phyloP scores from a whole-genome alignment of 2,113 vertebrate species.

The Centrocercus urophasianus region DNA sequence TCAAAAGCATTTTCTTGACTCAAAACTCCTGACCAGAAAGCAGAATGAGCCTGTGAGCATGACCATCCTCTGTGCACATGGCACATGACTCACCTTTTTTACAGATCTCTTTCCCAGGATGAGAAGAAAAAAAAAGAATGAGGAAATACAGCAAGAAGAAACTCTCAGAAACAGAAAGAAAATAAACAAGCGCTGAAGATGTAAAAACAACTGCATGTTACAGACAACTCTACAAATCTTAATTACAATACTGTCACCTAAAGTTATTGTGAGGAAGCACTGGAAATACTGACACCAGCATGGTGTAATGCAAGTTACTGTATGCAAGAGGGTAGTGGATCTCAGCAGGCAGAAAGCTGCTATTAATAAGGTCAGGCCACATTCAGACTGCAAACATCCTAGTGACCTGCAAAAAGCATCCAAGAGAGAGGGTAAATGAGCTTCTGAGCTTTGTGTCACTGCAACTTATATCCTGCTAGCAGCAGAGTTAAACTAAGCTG shows the following conservation, averaged over 20 bases:
- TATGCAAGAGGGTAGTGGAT: not conserved
- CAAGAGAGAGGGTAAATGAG: conserved; percentile 14
- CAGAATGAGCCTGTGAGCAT: not conserved
- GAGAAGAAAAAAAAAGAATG: not conserved
- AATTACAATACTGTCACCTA: not conserved
- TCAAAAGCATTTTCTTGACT: conserved; percentile 18
- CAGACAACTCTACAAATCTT: not conserved
- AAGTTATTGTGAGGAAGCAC: not conserved
- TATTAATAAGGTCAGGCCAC: not conserved
- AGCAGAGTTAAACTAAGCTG: not conserved
- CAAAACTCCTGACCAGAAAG: not conserved
- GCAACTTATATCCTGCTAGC: not conserved
- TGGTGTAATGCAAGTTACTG: not conserved
- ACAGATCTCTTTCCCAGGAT: conserved; percentile 35
- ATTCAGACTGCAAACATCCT: not conserved
- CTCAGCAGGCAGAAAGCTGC: not conserved
- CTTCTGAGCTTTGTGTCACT: not conserved
- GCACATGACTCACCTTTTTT: conserved; percentile 50
- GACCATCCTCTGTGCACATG: not conserved
- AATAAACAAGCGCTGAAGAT: not conserved
- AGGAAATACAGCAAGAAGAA: not conserved
- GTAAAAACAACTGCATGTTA: not conserved
- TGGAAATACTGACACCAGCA: not conserved
- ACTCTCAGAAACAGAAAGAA: not conserved
- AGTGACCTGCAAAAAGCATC: conserved; percentile 36